These are phyloP conservation scores for Lobophora halterata DNA, from an alignment of 2,888 invertebrate species.

Conservation along the genomic window DNA sequence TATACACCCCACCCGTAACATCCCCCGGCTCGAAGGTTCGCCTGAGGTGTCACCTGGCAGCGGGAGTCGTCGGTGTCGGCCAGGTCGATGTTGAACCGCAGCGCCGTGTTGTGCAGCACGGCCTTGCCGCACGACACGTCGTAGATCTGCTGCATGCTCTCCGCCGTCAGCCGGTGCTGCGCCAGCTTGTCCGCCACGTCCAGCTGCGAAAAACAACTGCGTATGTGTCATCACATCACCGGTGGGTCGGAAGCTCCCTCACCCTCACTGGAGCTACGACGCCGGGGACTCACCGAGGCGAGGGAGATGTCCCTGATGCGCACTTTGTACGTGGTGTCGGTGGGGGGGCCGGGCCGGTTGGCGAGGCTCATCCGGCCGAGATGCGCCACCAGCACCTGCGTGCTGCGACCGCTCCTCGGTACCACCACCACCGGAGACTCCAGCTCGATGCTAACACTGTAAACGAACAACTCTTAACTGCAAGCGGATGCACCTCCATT, in stretches of 20 bases:
- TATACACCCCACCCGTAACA: no score
- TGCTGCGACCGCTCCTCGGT: slow-evolving; percentile 88
- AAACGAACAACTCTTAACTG: slow-evolving; percentile 3
- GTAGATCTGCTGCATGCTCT: slow-evolving; percentile 85
- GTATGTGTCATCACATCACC: no score
- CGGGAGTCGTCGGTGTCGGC: slow-evolving; percentile 35
- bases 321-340: slow-evolving; percentile 78
- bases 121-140: slow-evolving; percentile 89
- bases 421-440: slow-evolving; percentile 96
- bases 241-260: no score
- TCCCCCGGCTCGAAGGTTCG: no score
- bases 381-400: slow-evolving; percentile 94
- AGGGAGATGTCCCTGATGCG: slow-evolving; percentile 93
- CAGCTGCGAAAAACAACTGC: slow-evolving; percentile 47
- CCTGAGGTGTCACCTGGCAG: slow-evolving; percentile 19
- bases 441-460: slow-evolving; percentile 88
- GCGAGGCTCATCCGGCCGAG: slow-evolving; percentile 90
- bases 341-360: slow-evolving; percentile 66
- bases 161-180: slow-evolving; percentile 50
- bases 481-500: no score
- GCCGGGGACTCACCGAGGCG: slow-evolving; percentile 81
- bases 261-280: background rate
- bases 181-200: slow-evolving; percentile 58
- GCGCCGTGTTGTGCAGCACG: slow-evolving; percentile 93
- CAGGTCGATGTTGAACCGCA: slow-evolving; percentile 85